These are phyloP conservation scores for Aegithalos caudatus DNA, from an alignment of 2,113 vertebrate species.

Conservation along the genomic window DNA sequence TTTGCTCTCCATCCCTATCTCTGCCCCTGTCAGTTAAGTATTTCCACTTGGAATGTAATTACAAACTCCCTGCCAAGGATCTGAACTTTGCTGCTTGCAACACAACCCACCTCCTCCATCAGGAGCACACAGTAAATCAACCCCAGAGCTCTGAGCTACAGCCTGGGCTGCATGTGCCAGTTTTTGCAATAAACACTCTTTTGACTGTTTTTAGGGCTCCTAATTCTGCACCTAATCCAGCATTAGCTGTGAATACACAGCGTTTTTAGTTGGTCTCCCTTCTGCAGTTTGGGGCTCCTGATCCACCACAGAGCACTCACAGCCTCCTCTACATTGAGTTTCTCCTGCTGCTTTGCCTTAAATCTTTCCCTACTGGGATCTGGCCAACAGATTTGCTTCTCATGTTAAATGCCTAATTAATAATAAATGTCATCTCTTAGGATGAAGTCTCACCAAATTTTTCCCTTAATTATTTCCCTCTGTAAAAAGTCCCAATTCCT, in stretches of 20 bases:
- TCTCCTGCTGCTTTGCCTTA: background rate
- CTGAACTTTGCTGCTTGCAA: constrained; percentile 32
- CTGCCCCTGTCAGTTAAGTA: background rate
- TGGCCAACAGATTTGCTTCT: background rate
- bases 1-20: background rate
- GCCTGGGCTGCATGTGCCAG: background rate
- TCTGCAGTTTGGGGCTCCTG: background rate
- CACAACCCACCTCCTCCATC: background rate
- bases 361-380: background rate
- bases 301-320: background rate
- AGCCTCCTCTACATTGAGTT: background rate
- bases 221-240: background rate
- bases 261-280: background rate
- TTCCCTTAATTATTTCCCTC: background rate
- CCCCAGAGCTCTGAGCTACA: background rate
- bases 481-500: background rate
- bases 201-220: background rate
- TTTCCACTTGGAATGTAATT: constrained; percentile 32
- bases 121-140: background rate
- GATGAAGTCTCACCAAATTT: background rate
- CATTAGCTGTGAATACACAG: background rate
- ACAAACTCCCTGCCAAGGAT: constrained; percentile 5
- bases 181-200: background rate
- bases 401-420: background rate
- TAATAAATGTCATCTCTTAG: background rate